Conservation (phyloP, 2,888 invertebrate genomes). For the Rotaria sp. region DNA sequence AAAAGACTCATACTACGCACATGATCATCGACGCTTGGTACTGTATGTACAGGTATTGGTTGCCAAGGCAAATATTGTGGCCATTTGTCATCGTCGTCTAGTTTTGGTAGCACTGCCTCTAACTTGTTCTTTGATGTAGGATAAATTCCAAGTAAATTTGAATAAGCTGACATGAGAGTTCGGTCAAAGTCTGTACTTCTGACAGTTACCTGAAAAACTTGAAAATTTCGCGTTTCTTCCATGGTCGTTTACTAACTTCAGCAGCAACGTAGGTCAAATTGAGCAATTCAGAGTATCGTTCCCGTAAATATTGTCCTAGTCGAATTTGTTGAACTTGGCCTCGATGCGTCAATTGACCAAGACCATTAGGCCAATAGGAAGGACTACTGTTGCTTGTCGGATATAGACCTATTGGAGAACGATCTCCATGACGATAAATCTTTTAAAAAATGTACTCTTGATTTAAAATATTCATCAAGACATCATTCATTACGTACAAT, state of each 20-base stretch:
- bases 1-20: background rate
- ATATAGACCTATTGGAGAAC: conserved; percentile 39
- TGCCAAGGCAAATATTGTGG: conserved; percentile 34
- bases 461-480: no score
- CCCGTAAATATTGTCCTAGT: conserved; percentile 37
- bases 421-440: conserved; percentile 42
- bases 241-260: background rate
- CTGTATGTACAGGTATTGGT: conserved; percentile 36
- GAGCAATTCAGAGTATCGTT: conserved; percentile 38
- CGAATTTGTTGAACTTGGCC: conserved; percentile 41
- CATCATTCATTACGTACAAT: no score
- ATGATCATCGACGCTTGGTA: background rate
- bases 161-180: conserved; percentile 40
- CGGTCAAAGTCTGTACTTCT: conserved; percentile 38
- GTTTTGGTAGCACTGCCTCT: background rate
- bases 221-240: background rate
- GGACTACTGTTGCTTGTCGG: conserved; percentile 28
- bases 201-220: no score
- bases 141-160: conserved; percentile 34
- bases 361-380: conserved; percentile 39
- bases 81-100: background rate
- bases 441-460: background rate
- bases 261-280: conserved; percentile 15
- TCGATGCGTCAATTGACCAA: conserved; percentile 40
- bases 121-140: conserved; percentile 14